Conservation (phyloP, 2,888 invertebrate species). For the Tinea semifulvella region DNA sequence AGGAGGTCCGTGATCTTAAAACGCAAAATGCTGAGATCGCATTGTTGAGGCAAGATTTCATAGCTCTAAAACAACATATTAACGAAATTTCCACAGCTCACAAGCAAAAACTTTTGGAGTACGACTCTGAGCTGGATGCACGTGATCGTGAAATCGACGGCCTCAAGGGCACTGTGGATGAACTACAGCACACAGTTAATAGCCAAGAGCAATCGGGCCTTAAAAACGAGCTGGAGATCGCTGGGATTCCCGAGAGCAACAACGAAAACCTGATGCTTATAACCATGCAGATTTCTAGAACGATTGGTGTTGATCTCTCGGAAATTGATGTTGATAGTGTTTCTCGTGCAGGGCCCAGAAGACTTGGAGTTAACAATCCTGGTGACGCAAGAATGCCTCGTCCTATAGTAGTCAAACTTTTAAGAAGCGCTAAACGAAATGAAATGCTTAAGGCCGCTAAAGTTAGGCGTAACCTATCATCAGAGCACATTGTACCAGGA, state of each 20-base stretch:
- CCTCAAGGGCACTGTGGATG: constrained; percentile 14
- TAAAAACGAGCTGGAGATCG: constrained; percentile 11
- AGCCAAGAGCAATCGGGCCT: constrained; percentile 5
- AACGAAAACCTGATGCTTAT: constrained; percentile 11
- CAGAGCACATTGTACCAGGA: constrained; percentile 17
- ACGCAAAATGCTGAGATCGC: neutral
- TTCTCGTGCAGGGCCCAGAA: neutral
- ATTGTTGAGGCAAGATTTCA: neutral
- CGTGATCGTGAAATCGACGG: constrained; percentile 10
- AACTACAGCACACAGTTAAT: constrained; percentile 17
- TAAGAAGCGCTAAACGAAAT: constrained; percentile 19
- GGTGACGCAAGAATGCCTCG: constrained; percentile 13
- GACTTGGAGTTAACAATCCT: neutral
- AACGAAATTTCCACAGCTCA: neutral
- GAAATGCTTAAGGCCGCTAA: constrained; percentile 21
- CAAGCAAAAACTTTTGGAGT: neutral
- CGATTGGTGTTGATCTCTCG: constrained; percentile 2
- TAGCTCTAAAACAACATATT: neutral
- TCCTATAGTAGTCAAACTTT: constrained; percentile 20
- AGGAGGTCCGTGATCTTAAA: neutral
- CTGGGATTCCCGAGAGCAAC: constrained; percentile 3
- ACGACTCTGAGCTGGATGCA: neutral
- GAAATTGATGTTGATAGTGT: constrained; percentile 8
- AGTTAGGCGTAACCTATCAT: constrained; percentile 19
- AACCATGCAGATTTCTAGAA: neutral